These are phyloP conservation scores for Ichneumon xanthorius DNA, from an alignment of 2,888 invertebrate species.

Conservation along the genomic window DNA sequence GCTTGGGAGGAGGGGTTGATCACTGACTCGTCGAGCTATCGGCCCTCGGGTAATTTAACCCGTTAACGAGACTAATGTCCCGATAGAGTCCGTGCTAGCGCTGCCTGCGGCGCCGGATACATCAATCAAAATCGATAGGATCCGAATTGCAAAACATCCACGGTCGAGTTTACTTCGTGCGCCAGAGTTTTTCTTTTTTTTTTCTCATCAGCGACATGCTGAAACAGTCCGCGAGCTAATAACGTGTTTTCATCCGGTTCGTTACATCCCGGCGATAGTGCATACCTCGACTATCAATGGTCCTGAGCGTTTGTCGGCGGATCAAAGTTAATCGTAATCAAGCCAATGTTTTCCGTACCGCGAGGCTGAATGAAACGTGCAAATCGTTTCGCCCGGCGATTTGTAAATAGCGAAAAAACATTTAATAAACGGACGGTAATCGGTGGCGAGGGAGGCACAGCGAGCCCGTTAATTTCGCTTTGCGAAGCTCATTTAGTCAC, in stretches of 20 bases:
- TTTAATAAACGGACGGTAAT: conserved; percentile 21
- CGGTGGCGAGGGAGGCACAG: neutral
- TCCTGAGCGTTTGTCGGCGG: conserved; percentile 10
- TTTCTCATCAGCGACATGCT: conserved; percentile 18
- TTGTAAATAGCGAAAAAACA: conserved; percentile 1
- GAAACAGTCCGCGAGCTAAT: conserved; percentile 46
- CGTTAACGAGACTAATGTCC: conserved; percentile 38
- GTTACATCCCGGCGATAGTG: conserved; percentile 43
- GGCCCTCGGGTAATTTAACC: conserved; percentile 31
- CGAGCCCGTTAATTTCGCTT: conserved; percentile 27
- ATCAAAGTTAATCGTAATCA: conserved; percentile 48
- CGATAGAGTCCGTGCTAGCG: conserved; percentile 1
- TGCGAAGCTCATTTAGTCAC: conserved; percentile 32
- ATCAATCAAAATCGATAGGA: conserved; percentile 50
- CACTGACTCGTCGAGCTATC: conserved; percentile 17
- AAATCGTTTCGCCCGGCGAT: neutral
- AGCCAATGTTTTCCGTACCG: neutral
- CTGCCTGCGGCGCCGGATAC: neutral
- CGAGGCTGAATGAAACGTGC: neutral
- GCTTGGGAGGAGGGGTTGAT: neutral
- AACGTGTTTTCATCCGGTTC: conserved; percentile 60
- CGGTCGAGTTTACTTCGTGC: neutral
- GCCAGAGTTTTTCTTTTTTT: conserved; percentile 35
- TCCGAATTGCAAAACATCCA: conserved; percentile 45
- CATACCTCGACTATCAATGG: neutral